These are phyloP conservation scores for Hyperopisus bebe DNA, from an alignment of 2,113 vertebrate species.

Conservation along the genomic window DNA sequence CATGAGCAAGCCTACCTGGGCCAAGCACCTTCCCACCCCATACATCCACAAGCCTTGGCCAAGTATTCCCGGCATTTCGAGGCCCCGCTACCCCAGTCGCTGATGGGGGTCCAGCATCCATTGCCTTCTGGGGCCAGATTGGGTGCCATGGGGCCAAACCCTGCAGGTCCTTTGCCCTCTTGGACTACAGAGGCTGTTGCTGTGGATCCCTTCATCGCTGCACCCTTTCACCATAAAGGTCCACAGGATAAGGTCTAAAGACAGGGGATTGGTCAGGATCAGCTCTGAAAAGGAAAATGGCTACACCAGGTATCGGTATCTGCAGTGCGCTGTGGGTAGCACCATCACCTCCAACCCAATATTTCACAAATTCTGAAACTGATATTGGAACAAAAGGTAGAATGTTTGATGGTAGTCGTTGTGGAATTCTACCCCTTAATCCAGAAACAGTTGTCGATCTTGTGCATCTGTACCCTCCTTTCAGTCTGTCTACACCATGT, in stretches of 20 bases:
- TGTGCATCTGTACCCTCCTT: neutral
- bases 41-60: conserved; percentile 77
- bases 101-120: conserved; percentile 63
- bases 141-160: conserved; percentile 60
- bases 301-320: conserved; percentile 42
- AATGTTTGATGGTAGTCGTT: neutral
- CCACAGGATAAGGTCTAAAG: conserved; percentile 79
- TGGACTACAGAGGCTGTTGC: conserved; percentile 71
- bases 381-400: neutral
- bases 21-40: conserved; percentile 58
- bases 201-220: conserved; percentile 79
- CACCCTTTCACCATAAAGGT: conserved; percentile 84
- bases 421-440: neutral
- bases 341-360: conserved; percentile 29
- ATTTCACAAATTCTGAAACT: conserved; percentile 29
- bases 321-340: conserved; percentile 43
- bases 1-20: conserved; percentile 60
- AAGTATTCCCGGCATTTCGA: conserved; percentile 94
- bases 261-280: neutral
- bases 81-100: conserved; percentile 60
- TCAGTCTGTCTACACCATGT: neutral
- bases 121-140: conserved; percentile 44
- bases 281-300: neutral
- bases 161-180: conserved; percentile 59
- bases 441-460: neutral